Percentiles rank a stretch among this genome's conserved stretches.
These are phyloP conservation scores for Passer montanus DNA, from an alignment of 2,113 vertebrate genomes.

Conservation along the genomic window DNA sequence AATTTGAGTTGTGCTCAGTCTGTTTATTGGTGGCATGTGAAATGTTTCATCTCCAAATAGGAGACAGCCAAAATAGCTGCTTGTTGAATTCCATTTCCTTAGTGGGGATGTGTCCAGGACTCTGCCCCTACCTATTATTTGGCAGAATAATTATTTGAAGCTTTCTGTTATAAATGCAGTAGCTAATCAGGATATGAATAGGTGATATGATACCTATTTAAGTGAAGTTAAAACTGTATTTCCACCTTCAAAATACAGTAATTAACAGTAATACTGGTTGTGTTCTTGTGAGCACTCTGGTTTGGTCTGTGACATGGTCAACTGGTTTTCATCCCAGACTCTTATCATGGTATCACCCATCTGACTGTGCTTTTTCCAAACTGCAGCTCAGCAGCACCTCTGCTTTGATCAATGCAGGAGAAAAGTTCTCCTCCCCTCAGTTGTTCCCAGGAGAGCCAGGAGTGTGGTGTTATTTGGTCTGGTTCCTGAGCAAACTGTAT, in stretches of 20 bases:
- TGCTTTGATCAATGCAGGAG: not conserved
- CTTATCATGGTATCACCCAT: not conserved
- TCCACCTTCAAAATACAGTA: not conserved
- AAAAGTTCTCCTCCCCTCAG: not conserved
- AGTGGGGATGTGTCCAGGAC: not conserved
- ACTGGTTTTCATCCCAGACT: not conserved
- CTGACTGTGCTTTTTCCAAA: not conserved
- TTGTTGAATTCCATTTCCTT: not conserved
- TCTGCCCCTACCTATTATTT: not conserved
- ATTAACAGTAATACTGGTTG: not conserved
- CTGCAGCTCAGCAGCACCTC: not conserved
- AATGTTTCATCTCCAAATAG: not conserved
- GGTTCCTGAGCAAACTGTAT: not conserved
- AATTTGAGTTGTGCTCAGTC: not conserved
- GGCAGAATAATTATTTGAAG: not conserved
- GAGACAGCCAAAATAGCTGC: not conserved
- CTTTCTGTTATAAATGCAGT: not conserved
- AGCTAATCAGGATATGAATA: not conserved
- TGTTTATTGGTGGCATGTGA: not conserved
- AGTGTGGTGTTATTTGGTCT: not conserved
- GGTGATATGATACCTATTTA: not conserved
- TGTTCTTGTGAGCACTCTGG: not conserved
- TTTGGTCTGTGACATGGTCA: accelerated
- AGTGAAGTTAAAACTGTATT: not conserved
- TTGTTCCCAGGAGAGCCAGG: not conserved